These are phyloP conservation scores for Campoletis sonorensis DNA, from an alignment of 1,140 invertebrate genomes.

Conservation along the genomic window DNA sequence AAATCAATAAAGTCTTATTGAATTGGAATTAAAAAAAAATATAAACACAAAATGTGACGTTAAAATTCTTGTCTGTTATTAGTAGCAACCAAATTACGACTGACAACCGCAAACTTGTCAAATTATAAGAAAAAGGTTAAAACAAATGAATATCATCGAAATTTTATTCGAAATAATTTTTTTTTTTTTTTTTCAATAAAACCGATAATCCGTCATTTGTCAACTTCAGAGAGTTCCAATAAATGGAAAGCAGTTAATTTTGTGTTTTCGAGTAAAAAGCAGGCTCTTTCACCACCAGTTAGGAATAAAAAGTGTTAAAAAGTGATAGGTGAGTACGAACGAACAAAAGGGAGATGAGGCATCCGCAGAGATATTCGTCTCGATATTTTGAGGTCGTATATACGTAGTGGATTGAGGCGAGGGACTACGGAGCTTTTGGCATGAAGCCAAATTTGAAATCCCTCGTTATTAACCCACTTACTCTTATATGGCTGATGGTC, in stretches of 20 bases:
- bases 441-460: constrained; percentile 54
- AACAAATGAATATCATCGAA: not conserved
- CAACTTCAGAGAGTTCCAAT: not conserved
- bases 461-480: constrained; percentile 58
- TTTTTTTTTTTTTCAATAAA: not conserved
- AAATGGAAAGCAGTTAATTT: not conserved
- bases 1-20: not conserved
- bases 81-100: not conserved
- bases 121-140: not conserved
- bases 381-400: constrained; percentile 2
- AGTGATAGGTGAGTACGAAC: not conserved
- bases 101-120: not conserved
- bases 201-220: not conserved
- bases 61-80: constrained; percentile 21
- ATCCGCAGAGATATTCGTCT: not conserved
- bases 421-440: constrained; percentile 46
- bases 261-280: not conserved
- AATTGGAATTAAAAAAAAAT: not conserved
- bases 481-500: constrained; percentile 50
- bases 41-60: not conserved
- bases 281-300: not conserved
- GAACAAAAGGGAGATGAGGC: not conserved
- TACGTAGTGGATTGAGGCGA: constrained; percentile 3
- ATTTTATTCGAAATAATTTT: not conserved
- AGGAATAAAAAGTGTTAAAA: not conserved